Percentiles rank a stretch among this genome's conserved stretches.
Evolutionary conservation across 2,797 vertebrate species (phyloP).

Genomic region (Morelia viridis): DNA sequence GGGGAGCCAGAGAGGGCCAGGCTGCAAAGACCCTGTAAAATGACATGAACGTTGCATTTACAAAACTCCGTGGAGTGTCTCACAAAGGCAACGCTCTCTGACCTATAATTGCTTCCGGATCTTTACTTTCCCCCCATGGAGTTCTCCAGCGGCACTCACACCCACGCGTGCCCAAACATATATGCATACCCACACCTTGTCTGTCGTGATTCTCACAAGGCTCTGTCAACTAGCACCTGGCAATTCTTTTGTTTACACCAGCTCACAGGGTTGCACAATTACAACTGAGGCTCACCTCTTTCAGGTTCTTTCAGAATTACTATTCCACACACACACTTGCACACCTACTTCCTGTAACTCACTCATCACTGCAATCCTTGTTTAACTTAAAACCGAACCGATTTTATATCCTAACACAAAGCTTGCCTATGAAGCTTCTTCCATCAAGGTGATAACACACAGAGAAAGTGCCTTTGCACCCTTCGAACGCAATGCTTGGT

Average conservation of each 20-base stretch:
- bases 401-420: not conserved
- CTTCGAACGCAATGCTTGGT: not conserved
- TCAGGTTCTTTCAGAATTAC: not conserved
- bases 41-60: not conserved
- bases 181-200: not conserved
- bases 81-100: constrained; percentile 1
- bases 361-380: not conserved
- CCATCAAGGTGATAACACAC: not conserved
- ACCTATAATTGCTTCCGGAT: constrained; percentile 49
- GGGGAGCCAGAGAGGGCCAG: not conserved
- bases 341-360: too few relatives aligned
- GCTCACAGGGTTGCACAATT: not conserved
- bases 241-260: not conserved
- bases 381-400: not conserved
- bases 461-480: not conserved
- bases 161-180: not conserved
- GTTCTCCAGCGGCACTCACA: not conserved
- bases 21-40: constrained; percentile 11
- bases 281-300: not conserved
- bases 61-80: not conserved
- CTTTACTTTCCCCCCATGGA: not conserved
- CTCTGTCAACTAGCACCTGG: not conserved
- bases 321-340: not conserved
- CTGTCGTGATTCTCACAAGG: not conserved
- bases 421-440: not conserved